A percentile compares a stretch with the other conserved stretches of the same genome.
Evolutionary conservation across 2,797 vertebrate species (phyloP).

Genomic region (Chlorospingus flavigularis): DNA sequence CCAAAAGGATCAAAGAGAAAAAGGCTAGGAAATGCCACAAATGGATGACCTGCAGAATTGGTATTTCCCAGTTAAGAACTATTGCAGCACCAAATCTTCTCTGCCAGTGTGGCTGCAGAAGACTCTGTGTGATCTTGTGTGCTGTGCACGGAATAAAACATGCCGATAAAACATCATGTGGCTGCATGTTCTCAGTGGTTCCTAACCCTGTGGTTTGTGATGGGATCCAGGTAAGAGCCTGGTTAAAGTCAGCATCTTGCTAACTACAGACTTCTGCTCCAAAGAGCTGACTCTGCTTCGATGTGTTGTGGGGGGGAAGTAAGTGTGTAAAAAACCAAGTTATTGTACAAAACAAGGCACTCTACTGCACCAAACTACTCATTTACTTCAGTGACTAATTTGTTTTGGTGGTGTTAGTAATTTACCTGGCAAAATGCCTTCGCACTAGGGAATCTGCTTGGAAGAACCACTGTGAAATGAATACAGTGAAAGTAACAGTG

Average conservation of each 20-base stretch:
- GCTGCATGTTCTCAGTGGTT: not conserved
- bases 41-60: not conserved
- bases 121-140: not conserved
- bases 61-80: not conserved
- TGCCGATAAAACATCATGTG: rapidly evolving
- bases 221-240: not conserved
- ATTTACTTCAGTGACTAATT: not conserved
- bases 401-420: not conserved
- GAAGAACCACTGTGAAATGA: not conserved
- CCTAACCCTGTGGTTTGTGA: not conserved
- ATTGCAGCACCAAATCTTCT: not conserved
- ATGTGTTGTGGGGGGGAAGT: rapidly evolving
- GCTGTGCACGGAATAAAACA: not conserved
- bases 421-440: not conserved
- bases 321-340: not conserved
- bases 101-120: not conserved
- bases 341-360: not conserved
- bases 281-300: not conserved
- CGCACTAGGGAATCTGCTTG: not conserved
- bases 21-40: not conserved
- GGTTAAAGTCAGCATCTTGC: not conserved
- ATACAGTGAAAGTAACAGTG: not conserved
- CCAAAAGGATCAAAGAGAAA: not conserved
- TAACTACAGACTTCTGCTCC: not conserved
- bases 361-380: not conserved